These are phyloP conservation scores for Cyclopterus lumpus DNA, from an alignment of 2,797 vertebrate genomes.

Conservation along the genomic window DNA sequence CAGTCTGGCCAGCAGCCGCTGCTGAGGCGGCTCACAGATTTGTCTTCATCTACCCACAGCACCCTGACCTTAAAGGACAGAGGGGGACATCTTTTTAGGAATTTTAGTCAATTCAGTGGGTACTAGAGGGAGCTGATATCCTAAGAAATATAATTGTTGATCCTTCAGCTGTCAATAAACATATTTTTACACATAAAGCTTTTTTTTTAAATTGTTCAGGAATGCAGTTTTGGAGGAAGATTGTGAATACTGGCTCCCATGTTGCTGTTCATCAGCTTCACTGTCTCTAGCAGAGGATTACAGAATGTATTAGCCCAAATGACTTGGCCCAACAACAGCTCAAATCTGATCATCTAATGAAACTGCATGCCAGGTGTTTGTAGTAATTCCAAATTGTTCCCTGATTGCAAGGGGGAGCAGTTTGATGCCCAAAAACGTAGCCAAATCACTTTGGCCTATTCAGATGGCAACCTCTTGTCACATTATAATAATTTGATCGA, in stretches of 20 bases:
- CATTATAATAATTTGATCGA: constrained; percentile 19
- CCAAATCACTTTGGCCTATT: not conserved
- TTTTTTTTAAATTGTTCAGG: not conserved
- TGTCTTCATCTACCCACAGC: constrained; percentile 48
- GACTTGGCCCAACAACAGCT: not conserved
- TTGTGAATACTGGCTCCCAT: not conserved
- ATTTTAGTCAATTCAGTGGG: not conserved
- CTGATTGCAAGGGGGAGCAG: not conserved
- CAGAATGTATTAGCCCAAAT: not conserved
- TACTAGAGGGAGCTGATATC: not conserved
- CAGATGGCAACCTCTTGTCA: not conserved
- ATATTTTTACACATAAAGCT: not conserved
- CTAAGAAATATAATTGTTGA: not conserved
- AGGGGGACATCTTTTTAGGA: constrained; percentile 7
- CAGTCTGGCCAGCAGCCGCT: constrained; percentile 26
- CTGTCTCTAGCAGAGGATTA: not conserved
- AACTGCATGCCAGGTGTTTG: constrained; percentile 3
- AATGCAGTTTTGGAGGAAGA: not conserved
- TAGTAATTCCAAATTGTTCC: not conserved
- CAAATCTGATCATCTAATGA: not conserved
- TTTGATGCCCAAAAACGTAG: not conserved
- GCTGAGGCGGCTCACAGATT: constrained; percentile 11
- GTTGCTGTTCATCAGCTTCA: not conserved
- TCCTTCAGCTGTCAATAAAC: not conserved
- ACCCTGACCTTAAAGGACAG: constrained; percentile 9